Percentiles rank a stretch among this genome's conserved stretches.
Evolutionary conservation across 2,797 vertebrate species (phyloP).

Genomic region (Champsocephalus esox): DNA sequence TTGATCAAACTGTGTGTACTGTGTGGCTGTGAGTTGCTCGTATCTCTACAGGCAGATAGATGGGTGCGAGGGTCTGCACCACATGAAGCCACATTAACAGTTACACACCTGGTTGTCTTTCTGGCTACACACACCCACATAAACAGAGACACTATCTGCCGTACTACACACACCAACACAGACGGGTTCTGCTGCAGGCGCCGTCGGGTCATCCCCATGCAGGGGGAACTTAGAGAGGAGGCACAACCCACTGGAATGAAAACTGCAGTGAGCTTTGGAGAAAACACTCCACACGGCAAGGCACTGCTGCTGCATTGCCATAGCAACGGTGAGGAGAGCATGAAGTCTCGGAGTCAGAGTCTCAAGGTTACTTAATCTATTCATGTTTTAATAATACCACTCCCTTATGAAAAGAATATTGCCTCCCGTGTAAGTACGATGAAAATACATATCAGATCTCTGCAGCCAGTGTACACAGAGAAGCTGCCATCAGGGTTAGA

Average conservation of each 20-base stretch:
- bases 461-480: constrained; percentile 35
- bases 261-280: constrained; percentile 55
- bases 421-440: constrained; percentile 70
- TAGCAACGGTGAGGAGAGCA: constrained; percentile 79
- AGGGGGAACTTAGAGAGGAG: constrained; percentile 63
- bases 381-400: constrained; percentile 79
- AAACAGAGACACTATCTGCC: constrained; percentile 3
- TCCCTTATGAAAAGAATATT: constrained; percentile 72
- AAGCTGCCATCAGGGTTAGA: constrained; percentile 54
- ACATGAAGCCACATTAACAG: constrained; percentile 41
- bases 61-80: constrained; percentile 37
- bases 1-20: constrained; percentile 21
- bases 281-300: constrained; percentile 61
- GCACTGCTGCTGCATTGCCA: constrained; percentile 76
- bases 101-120: constrained; percentile 48
- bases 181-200: constrained; percentile 11
- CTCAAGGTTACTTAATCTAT: constrained; percentile 84
- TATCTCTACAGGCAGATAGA: constrained; percentile 55
- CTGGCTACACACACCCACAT: constrained; percentile 12
- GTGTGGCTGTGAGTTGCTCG: constrained; percentile 35
- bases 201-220: constrained; percentile 50
- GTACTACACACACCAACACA: background rate
- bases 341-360: constrained; percentile 66
- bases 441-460: constrained; percentile 71
- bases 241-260: constrained; percentile 65